Conservation (phyloP, 2,888 invertebrate species). For the Zygaena filipendulae region DNA sequence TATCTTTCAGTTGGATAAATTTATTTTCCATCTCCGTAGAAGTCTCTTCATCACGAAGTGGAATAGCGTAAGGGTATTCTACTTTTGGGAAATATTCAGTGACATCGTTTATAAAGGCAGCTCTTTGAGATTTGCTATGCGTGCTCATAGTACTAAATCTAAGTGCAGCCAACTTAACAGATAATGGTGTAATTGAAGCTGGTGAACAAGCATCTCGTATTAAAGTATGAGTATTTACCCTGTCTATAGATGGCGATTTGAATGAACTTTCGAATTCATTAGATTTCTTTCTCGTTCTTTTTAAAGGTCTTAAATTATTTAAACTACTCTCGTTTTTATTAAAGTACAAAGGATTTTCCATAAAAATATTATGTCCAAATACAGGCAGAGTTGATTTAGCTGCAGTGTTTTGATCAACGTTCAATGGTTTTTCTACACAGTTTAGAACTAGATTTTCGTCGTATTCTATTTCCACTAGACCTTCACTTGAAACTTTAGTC, state of each 20-base stretch:
- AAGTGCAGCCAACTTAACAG: conserved; percentile 67
- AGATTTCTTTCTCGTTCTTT: conserved; percentile 55
- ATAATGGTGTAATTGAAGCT: conserved; percentile 69
- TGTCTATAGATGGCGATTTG: conserved; percentile 54
- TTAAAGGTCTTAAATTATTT: conserved; percentile 44
- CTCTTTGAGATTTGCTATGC: conserved; percentile 41
- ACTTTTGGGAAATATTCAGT: conserved; percentile 64
- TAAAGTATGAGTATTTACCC: conserved; percentile 45
- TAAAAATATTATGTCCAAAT: conserved; percentile 56
- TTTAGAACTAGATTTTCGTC: conserved; percentile 50
- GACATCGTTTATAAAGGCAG: conserved; percentile 40
- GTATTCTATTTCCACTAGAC: conserved; percentile 69
- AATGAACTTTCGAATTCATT: conserved; percentile 57
- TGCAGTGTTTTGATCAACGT: conserved; percentile 24
- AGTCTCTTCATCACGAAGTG: conserved; percentile 51
- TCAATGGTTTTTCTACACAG: conserved; percentile 45
- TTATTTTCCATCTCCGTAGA: conserved; percentile 63
- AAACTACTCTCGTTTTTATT: conserved; percentile 42
- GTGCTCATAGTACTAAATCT: conserved; percentile 65
- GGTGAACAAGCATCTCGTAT: conserved; percentile 58
- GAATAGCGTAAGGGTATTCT: conserved; percentile 47
- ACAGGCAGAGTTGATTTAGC: conserved; percentile 59
- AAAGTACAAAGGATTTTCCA: conserved; percentile 62
- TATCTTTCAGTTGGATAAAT: conserved; percentile 48
- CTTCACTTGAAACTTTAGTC: conserved; percentile 53